phyloP scores from a whole-genome alignment of 2,113 vertebrate species.

The Hiodon tergisus region DNA sequence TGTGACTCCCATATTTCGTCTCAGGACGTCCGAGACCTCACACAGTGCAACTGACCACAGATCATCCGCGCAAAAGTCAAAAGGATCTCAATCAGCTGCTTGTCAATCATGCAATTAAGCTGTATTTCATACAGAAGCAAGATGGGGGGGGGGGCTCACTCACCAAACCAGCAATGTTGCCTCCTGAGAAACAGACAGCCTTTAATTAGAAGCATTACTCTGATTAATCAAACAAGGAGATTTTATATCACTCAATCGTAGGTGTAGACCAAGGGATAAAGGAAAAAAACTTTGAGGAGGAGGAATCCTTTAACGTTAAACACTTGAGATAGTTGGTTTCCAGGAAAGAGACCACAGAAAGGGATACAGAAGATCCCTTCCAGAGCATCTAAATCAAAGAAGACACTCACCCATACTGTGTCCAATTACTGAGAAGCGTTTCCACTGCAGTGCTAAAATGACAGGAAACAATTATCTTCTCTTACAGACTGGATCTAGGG shows the following conservation, averaged over 20 bases:
- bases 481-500: background rate
- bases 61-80: too few relatives aligned
- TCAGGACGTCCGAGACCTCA: too few relatives aligned
- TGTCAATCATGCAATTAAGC: background rate
- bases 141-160: conserved; percentile 30
- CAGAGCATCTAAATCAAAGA: background rate
- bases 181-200: conserved; percentile 59
- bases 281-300: background rate
- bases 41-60: too few relatives aligned
- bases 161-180: conserved; percentile 70
- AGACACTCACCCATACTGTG: conserved; percentile 87
- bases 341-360: background rate
- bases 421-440: conserved; percentile 73
- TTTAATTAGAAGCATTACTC: background rate
- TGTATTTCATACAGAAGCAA: background rate
- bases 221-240: background rate
- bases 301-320: too few relatives aligned
- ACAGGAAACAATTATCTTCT: conserved; percentile 1
- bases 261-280: background rate
- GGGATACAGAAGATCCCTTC: background rate
- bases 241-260: background rate
- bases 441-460: conserved; percentile 80
- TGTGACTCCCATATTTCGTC: too few relatives aligned
- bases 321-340: background rate
- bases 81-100: too few relatives aligned